phyloP scores from a whole-genome alignment of 1,140 invertebrate genomes.

The Drosophila carrolli region DNA sequence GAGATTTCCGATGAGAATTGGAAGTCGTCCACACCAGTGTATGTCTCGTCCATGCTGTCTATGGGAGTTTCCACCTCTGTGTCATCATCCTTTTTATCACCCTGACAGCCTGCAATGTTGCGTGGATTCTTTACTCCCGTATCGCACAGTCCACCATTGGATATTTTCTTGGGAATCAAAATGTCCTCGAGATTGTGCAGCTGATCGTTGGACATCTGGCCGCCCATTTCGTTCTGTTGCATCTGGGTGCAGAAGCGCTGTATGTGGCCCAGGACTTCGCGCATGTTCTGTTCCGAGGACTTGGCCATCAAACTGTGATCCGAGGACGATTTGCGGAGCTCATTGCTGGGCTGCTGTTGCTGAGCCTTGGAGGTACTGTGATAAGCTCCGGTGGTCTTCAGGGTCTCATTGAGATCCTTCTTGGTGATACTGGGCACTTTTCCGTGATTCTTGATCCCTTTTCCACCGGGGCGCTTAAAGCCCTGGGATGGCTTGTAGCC shows the following conservation, averaged over 20 bases:
- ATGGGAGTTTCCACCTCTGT: slow-evolving; percentile 43
- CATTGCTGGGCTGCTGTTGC: not conserved
- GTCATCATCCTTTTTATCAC: slow-evolving; percentile 11
- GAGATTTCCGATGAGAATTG: slow-evolving; percentile 67
- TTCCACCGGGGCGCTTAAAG: not conserved
- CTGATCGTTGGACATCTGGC: slow-evolving; percentile 11
- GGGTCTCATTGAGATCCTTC: slow-evolving; percentile 4
- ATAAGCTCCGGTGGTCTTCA: slow-evolving; percentile 38
- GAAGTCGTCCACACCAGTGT: slow-evolving; percentile 60
- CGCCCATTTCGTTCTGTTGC: slow-evolving; percentile 42
- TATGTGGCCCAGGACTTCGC: slow-evolving; percentile 66
- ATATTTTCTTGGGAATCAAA: not conserved
- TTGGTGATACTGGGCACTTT: slow-evolving; percentile 5
- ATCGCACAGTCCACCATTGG: not conserved
- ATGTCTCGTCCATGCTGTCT: slow-evolving; percentile 63
- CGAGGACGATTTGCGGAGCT: slow-evolving; percentile 46
- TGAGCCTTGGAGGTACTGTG: slow-evolving; percentile 45
- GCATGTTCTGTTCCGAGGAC: slow-evolving; percentile 65
- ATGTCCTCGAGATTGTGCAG: slow-evolving; percentile 18
- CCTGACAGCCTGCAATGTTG: slow-evolving; percentile 11
- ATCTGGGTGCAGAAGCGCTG: slow-evolving; percentile 68
- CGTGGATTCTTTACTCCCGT: not conserved
- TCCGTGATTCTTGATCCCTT: slow-evolving; percentile 23
- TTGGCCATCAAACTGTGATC: slow-evolving; percentile 54
- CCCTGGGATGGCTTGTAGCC: not conserved